A percentile compares a stretch with the other conserved stretches of the same genome.
These are phyloP conservation scores for Etheostoma perlongum DNA, from an alignment of 2,797 vertebrate genomes.

Conservation along the genomic window DNA sequence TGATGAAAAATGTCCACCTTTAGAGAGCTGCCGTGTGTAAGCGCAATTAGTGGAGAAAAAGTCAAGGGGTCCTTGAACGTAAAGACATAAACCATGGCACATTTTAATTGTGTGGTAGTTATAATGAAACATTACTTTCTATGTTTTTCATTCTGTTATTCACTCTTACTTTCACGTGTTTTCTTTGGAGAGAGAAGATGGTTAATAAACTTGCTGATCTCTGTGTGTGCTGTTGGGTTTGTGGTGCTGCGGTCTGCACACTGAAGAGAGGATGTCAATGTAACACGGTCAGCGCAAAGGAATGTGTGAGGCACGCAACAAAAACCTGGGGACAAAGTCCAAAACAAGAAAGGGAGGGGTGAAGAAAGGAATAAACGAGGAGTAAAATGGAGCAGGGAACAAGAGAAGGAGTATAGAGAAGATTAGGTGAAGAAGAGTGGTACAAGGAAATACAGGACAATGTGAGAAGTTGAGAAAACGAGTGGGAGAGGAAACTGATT, in stretches of 20 bases:
- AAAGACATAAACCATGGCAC: slow-evolving; percentile 32
- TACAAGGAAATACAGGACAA: slow-evolving; percentile 38
- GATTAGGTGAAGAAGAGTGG: slow-evolving; percentile 30
- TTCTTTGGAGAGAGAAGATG: slow-evolving; percentile 16
- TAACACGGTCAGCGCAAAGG: slow-evolving; percentile 85
- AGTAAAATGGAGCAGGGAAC: slow-evolving; percentile 41
- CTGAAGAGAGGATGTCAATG: slow-evolving; percentile 73
- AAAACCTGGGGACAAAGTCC: slow-evolving; percentile 73
- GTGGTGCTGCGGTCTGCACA: slow-evolving; percentile 44
- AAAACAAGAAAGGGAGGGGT: slow-evolving; percentile 55
- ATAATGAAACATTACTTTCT: slow-evolving; percentile 10
- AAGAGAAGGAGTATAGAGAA: slow-evolving; percentile 51
- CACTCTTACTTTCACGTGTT: slow-evolving; percentile 32
- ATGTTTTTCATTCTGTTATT: slow-evolving; percentile 23
- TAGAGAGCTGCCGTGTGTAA: slow-evolving; percentile 46
- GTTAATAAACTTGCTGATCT: slow-evolving; percentile 39
- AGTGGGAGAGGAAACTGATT: slow-evolving; percentile 49
- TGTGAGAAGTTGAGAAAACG: slow-evolving; percentile 47
- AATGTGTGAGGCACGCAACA: slow-evolving; percentile 80
- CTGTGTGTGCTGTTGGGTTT: slow-evolving; percentile 48
- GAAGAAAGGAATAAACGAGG: slow-evolving; percentile 37
- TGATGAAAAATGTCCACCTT: slow-evolving; percentile 59
- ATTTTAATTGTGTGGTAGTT: slow-evolving; percentile 2
- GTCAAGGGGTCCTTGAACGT: slow-evolving; percentile 46
- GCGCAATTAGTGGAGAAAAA: slow-evolving; percentile 58